Evolutionary conservation across 2,888 invertebrate species (phyloP).

Genomic region (Athetis lepigone): DNA sequence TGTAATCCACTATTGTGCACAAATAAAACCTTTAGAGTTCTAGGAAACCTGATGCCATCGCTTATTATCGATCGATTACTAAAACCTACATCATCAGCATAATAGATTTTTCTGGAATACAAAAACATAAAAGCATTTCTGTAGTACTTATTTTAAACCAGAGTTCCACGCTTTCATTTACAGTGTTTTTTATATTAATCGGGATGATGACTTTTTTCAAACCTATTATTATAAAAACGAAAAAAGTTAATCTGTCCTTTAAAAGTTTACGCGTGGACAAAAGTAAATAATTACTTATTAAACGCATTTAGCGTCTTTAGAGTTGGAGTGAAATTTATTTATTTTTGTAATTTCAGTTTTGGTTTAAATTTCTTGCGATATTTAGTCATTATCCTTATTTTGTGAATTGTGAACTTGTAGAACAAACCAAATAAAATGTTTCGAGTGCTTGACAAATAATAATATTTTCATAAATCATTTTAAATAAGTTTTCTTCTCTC

Average conservation of each 20-base stretch:
- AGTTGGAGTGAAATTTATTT: too few relatives aligned
- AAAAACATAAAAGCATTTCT: conserved; percentile 1
- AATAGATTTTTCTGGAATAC: neutral
- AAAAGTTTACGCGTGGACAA: too few relatives aligned
- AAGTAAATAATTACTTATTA: too few relatives aligned
- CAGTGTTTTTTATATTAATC: neutral
- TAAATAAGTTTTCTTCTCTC: conserved; percentile 24
- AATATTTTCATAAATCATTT: conserved; percentile 27
- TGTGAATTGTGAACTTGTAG: conserved; percentile 5
- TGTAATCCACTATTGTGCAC: conserved; percentile 1
- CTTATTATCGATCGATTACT: neutral
- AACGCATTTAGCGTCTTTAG: too few relatives aligned
- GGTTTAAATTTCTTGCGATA: too few relatives aligned
- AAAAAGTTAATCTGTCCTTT: too few relatives aligned
- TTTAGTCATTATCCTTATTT: neutral
- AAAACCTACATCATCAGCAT: neutral
- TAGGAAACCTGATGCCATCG: conserved; percentile 22
- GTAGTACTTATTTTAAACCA: neutral
- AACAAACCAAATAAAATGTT: conserved; percentile 21
- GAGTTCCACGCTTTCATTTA: conserved; percentile 11
- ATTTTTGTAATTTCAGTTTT: too few relatives aligned
- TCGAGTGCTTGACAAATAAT: conserved; percentile 23
- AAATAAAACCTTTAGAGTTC: conserved; percentile 7
- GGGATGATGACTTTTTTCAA: neutral
- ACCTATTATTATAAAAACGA: neutral